A percentile compares a stretch with the other conserved stretches of the same genome.
Conservation (phyloP, 2,113 vertebrate genomes). For the Anoplopoma fimbria region DNA sequence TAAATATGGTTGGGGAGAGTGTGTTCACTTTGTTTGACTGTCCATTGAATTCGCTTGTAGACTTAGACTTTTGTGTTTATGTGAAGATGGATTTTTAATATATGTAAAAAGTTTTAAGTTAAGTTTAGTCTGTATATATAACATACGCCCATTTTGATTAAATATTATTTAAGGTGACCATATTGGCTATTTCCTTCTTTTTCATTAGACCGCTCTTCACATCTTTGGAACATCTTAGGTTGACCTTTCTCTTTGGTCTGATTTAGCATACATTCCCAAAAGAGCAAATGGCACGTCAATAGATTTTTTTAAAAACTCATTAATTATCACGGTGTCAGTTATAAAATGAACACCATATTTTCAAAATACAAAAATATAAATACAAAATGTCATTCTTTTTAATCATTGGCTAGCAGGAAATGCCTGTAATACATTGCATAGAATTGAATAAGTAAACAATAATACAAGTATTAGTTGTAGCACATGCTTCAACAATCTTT, state of each 20-base stretch:
- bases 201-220: not conserved
- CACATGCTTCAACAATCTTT: not conserved
- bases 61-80: slow-evolving; percentile 85
- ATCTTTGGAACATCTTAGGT: not conserved
- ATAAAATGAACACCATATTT: not conserved
- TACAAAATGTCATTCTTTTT: not conserved
- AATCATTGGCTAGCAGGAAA: not conserved
- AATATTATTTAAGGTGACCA: slow-evolving; percentile 91
- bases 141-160: slow-evolving; percentile 93
- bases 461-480: not conserved
- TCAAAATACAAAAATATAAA: slow-evolving; percentile 15
- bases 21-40: slow-evolving; percentile 82
- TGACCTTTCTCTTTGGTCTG: not conserved
- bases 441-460: not conserved
- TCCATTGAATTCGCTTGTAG: slow-evolving; percentile 76
- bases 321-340: not conserved
- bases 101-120: slow-evolving; percentile 98
- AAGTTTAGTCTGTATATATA: slow-evolving; percentile 96
- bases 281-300: not conserved
- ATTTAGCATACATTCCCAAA: not conserved
- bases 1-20: slow-evolving; percentile 49
- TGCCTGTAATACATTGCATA: not conserved
- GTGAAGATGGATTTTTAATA: slow-evolving; percentile 98
- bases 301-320: not conserved
- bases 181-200: slow-evolving; percentile 1